Percentiles rank a stretch among this genome's conserved stretches.
These are phyloP conservation scores for Chelidonichthys spinosus DNA, from an alignment of 2,797 vertebrate genomes.

Conservation along the genomic window DNA sequence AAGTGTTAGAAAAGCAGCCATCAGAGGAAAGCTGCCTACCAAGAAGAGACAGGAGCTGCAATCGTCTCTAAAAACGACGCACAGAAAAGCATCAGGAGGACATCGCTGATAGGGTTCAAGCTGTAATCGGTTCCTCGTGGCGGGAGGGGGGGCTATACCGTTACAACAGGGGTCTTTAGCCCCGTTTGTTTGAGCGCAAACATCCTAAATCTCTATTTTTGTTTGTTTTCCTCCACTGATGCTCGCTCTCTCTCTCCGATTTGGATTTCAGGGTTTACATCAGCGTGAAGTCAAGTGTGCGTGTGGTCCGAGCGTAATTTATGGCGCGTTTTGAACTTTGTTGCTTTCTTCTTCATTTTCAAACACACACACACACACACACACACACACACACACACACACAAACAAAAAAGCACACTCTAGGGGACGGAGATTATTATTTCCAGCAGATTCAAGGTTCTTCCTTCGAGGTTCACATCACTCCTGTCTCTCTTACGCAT, in stretches of 20 bases:
- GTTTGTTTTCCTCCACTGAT: conserved; percentile 30
- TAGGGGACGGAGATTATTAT: conserved; percentile 30
- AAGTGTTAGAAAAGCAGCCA: conserved; percentile 13
- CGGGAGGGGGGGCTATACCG: conserved; percentile 16
- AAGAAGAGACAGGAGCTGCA: conserved; percentile 35
- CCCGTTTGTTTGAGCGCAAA: conserved; percentile 68
- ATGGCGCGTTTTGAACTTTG: conserved; percentile 48
- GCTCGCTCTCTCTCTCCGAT: not conserved
- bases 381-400: conserved; percentile 43
- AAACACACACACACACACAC: conserved; percentile 42
- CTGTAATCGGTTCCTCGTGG: conserved; percentile 64
- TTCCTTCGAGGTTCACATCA: conserved; percentile 36
- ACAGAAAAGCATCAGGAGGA: conserved; percentile 44
- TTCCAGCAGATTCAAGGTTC: conserved; percentile 43
- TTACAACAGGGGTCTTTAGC: conserved; percentile 61
- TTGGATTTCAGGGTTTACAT: too few species aligned
- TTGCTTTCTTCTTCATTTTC: conserved; percentile 28
- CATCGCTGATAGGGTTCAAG: conserved; percentile 58
- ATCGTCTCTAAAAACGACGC: conserved; percentile 32
- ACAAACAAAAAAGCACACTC: conserved; percentile 37
- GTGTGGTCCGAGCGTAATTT: conserved; percentile 45
- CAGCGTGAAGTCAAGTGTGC: not conserved
- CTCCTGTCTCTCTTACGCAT: conserved; percentile 40
- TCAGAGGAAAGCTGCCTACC: conserved; percentile 15
- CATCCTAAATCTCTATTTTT: conserved; percentile 56